Evolutionary conservation across 1,140 invertebrate genomes (phyloP), one percentile per base, ranked within the genome.

Genomic region (Zaprionus taronus): DNA sequence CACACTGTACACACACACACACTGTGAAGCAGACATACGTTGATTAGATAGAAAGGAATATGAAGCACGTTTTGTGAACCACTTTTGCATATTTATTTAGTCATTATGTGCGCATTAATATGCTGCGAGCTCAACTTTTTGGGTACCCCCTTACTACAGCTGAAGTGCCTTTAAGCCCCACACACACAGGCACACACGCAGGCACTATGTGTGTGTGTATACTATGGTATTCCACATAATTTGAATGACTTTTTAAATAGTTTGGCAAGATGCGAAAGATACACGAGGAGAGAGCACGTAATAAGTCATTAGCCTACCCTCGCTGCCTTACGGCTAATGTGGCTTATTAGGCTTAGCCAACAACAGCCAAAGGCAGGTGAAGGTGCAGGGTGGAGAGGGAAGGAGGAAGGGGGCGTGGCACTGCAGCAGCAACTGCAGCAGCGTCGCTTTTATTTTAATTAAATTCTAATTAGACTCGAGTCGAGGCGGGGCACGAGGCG

Each of bases 51-150:
- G 75, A 91, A 80, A 80, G 80, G 79, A 85, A 86, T 80, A 83
- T 83, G 81, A 83, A 69, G 86, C 78, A 81, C 83, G 82, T 91
- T 90, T 82, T 80, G 79, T 72, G 80, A 92, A 92, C 91, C 91
- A 91, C 91, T 92, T 92, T 90, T 79, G 91, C 91, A 92, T 92
- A 92, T 92, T 92, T 92, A 92, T 92, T 92, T 92, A 92, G 87
- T 92, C 91, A 92, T 92, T 92, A 92, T 92, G 91, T 90, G 69
- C 83, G 83, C 91, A 89, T 89, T 92, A 91, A 91, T 91, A 81
- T 86, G 80, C 83, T 83, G 65, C 60, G 51, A 69, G 73, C 64
- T 65, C 60, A 15, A 61, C 60, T 20, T 20, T 56, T 22, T 64
- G 38, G 51, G 53, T 38, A 38, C 36, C n/a, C 56, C 26, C 62